A percentile compares a stretch with the other conserved stretches of the same genome.
Conservation (phyloP, 2,113 vertebrate species). For the Eretmochelys imbricata region DNA sequence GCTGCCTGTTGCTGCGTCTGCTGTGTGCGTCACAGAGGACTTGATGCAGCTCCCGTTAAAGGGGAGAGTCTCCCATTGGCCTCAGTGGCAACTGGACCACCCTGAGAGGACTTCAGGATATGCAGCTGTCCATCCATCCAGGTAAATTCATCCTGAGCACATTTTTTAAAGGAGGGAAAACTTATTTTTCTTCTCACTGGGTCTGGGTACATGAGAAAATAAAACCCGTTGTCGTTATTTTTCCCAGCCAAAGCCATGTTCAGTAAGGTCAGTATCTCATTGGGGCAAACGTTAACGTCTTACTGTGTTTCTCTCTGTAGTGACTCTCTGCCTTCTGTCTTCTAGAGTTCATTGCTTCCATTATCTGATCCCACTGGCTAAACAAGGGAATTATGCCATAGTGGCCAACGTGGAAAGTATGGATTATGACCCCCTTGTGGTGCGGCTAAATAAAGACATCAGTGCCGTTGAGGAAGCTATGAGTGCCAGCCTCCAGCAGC, state of each 20-base stretch:
- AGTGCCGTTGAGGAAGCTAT: slow-evolving; percentile 96
- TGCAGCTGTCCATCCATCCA: neutral
- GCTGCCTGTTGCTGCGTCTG: neutral
- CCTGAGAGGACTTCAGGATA: neutral
- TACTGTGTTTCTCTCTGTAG: accelerated
- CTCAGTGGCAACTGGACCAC: neutral
- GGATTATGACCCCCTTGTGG: slow-evolving; percentile 98
- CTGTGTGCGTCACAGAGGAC: neutral
- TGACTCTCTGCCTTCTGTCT: neutral
- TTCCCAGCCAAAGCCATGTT: neutral
- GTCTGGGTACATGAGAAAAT: neutral
- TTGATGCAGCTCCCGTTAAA: neutral
- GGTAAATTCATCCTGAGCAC: neutral
- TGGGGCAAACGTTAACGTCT: neutral
- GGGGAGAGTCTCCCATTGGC: neutral
- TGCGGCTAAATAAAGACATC: slow-evolving; percentile 98
- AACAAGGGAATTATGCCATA: slow-evolving; percentile 97
- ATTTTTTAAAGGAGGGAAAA: neutral
- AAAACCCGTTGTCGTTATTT: neutral
- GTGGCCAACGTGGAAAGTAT: slow-evolving; percentile 99
- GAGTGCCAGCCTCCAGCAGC: slow-evolving; percentile 94
- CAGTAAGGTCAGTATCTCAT: neutral
- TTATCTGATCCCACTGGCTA: slow-evolving; percentile 95
- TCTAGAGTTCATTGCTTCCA: slow-evolving; percentile 97
- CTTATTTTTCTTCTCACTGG: neutral